Evolutionary conservation across 2,113 vertebrate genomes (phyloP), one percentile per base, ranked within the genome.

Genomic region (Tautogolabrus adspersus): DNA sequence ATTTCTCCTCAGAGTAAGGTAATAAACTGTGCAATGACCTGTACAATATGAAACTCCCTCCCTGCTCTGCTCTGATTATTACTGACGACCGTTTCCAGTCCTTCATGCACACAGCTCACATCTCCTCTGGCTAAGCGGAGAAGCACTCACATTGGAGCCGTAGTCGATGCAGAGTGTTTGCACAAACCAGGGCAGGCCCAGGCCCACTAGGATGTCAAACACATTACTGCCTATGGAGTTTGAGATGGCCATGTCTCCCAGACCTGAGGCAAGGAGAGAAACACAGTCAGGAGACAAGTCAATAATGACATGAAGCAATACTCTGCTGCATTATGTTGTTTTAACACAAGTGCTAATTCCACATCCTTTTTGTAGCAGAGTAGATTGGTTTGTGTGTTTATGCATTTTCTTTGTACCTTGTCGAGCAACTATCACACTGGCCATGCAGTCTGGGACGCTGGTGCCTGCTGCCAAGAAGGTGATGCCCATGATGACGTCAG

Each of bases 401-500:
- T 67, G 54, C 75, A 56, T 63, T 57, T 79, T 64, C 51, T 72
- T 63, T 34, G n/a, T 2, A 98, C 97, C 97, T 96, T 98, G 97
- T 83, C 97, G 95, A 71, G 97, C 97, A 21, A 98, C 97, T 0
- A 98, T 98, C 60, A 98, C 96, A 76, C 97, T 98, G 66, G 97
- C 97, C 97, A 98, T 98, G 92, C 97, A 98, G 93, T 98, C 97
- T 0, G 97, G 97, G 78, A 98, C 97, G 0, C 97, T 98, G 90
- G 97, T 98, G 82, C 97, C 97, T 5, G 97, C 97, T 49, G 97
- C 97, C 69, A 98, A 88, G 91, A 98, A 98, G 8, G 97, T 98
- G 88, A 98, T 98, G 47, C 97, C 97, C 97, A 98, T 98, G 90
- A 98, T 98, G 83, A 98, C 97, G 0, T 98, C 97, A 23, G 97